phyloP scores from a whole-genome alignment of 2,888 invertebrate species.

The Andrena marginata region DNA sequence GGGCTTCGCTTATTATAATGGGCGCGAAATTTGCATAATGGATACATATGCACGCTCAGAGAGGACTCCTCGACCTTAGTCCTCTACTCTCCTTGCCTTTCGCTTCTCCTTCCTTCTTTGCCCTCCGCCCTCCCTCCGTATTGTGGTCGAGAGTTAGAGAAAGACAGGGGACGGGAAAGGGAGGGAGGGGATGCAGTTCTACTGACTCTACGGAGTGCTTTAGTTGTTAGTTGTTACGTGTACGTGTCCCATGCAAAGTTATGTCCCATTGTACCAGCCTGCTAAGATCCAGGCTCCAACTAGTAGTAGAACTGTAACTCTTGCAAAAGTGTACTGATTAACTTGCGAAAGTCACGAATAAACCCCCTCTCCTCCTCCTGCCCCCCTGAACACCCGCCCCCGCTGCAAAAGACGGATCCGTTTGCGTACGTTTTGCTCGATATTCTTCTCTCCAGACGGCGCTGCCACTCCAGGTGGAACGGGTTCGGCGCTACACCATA shows the following conservation, averaged over 20 bases:
- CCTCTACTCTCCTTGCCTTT: slow-evolving; percentile 55
- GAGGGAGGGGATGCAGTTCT: slow-evolving; percentile 67
- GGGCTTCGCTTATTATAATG: slow-evolving; percentile 84
- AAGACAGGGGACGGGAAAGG: slow-evolving; percentile 23
- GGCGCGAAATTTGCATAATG: slow-evolving; percentile 84
- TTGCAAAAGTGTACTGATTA: slow-evolving; percentile 77
- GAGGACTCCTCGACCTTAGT: slow-evolving; percentile 76
- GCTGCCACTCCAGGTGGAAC: background rate
- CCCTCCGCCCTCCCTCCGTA: slow-evolving; percentile 16
- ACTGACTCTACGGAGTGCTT: slow-evolving; percentile 79
- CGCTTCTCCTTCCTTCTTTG: slow-evolving; percentile 39
- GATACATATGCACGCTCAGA: slow-evolving; percentile 83
- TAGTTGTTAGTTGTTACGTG: slow-evolving; percentile 84
- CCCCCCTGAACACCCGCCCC: background rate
- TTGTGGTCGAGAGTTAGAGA: slow-evolving; percentile 30
- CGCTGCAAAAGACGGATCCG: slow-evolving; percentile 31
- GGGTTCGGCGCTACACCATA: slow-evolving; percentile 31
- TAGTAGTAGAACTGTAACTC: slow-evolving; percentile 64
- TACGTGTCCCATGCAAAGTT: slow-evolving; percentile 81
- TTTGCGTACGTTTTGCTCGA: slow-evolving; percentile 45
- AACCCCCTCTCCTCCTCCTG: slow-evolving; percentile 57
- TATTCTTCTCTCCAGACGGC: slow-evolving; percentile 61
- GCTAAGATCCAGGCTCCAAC: slow-evolving; percentile 73
- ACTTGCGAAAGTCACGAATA: slow-evolving; percentile 76
- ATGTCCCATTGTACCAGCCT: slow-evolving; percentile 80